Evolutionary conservation across 2,113 vertebrate species (phyloP).

Genomic region (Uria lomvia): DNA sequence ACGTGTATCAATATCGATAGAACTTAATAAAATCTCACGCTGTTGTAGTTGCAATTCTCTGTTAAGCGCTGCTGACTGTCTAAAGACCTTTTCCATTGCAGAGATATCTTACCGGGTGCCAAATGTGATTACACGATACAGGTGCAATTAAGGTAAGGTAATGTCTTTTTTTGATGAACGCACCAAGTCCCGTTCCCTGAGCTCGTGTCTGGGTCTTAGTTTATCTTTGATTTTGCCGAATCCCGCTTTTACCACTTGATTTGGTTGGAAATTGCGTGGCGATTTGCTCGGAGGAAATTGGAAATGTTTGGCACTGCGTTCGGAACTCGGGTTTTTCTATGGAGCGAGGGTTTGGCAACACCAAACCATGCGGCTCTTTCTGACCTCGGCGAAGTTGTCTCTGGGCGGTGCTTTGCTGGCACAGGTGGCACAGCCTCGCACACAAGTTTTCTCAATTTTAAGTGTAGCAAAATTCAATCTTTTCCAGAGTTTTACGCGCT

Average conservation of each 20-base stretch:
- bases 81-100: neutral
- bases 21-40: no score
- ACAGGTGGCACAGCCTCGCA: rapidly evolving
- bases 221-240: no score
- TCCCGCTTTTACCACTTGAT: neutral
- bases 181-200: neutral
- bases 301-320: rapidly evolving
- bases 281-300: neutral
- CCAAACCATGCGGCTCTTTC: no score
- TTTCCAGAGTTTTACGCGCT: neutral
- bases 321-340: neutral
- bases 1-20: rapidly evolving
- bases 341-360: neutral
- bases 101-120: slow-evolving; percentile 74
- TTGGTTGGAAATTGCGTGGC: neutral
- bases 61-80: neutral
- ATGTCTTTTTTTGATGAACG: neutral
- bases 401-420: neutral
- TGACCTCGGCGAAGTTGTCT: no score
- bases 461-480: neutral
- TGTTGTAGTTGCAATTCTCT: no score
- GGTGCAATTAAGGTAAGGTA: slow-evolving; percentile 73
- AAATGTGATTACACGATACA: slow-evolving; percentile 76
- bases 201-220: rapidly evolving
- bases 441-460: neutral